Conservation (phyloP, 2,797 vertebrate genomes). For the Smutsia gigantea region DNA sequence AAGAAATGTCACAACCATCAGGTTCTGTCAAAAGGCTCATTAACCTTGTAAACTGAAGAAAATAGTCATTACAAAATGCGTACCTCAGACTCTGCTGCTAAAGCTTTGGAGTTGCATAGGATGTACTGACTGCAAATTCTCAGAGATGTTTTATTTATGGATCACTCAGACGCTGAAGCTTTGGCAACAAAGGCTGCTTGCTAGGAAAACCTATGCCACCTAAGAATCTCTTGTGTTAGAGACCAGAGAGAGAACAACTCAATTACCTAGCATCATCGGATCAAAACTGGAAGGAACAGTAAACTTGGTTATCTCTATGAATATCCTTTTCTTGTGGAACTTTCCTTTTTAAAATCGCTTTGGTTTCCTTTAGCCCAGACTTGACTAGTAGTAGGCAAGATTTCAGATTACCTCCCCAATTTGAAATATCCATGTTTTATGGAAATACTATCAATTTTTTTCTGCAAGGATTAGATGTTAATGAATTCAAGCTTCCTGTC, state of each 20-base stretch:
- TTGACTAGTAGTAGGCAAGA: background rate
- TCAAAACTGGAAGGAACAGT: background rate
- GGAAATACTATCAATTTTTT: background rate
- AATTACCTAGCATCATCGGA: background rate
- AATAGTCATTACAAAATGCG: background rate
- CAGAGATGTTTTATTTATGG: background rate
- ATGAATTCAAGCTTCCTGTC: constrained; percentile 66
- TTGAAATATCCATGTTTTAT: background rate
- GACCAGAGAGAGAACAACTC: background rate
- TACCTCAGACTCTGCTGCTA: background rate
- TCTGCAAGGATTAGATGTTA: constrained; percentile 15
- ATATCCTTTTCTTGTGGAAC: background rate
- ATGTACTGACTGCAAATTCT: background rate
- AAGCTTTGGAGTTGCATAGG: background rate
- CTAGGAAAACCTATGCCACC: background rate
- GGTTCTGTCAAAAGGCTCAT: background rate
- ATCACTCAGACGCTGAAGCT: background rate
- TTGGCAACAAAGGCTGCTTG: background rate
- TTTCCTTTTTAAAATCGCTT: background rate
- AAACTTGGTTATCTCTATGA: background rate
- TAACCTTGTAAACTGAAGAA: constrained; percentile 10
- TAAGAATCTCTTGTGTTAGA: background rate
- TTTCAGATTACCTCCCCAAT: background rate
- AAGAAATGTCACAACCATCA: background rate
- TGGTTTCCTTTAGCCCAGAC: background rate